phyloP scores from a whole-genome alignment of 2,888 invertebrate species.

The Didymodactylos carnosus region DNA sequence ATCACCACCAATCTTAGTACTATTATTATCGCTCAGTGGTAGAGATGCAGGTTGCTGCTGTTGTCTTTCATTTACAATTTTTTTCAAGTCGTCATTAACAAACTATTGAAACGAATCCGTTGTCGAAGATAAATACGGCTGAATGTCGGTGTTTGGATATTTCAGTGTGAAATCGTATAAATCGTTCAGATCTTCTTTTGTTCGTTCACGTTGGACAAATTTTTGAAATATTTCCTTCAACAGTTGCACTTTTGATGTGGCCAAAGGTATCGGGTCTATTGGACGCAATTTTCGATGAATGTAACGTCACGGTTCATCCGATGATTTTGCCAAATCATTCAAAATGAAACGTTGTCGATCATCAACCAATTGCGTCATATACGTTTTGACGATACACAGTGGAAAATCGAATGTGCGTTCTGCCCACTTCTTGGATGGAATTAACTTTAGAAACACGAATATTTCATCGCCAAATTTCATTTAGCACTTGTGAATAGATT shows the following conservation, averaged over 20 bases:
- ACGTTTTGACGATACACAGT: conserved; percentile 8
- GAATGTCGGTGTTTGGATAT: conserved; percentile 62
- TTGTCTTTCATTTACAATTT: too few relatives aligned
- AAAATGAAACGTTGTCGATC: conserved; percentile 2
- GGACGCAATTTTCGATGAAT: conserved; percentile 1
- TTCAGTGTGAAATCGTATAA: conserved; percentile 58
- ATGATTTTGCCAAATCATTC: too few relatives aligned
- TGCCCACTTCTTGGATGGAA: conserved; percentile 7
- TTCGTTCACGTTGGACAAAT: conserved; percentile 2
- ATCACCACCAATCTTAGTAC: too few relatives aligned
- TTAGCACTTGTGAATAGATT: conserved; percentile 2
- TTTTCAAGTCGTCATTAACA: conserved; percentile 53
- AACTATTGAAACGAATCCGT: conserved; percentile 68
- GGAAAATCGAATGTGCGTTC: conserved; percentile 4
- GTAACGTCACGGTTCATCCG: neutral
- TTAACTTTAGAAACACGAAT: conserved; percentile 2
- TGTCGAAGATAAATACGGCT: conserved; percentile 60
- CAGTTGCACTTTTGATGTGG: neutral
- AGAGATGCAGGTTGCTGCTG: too few relatives aligned
- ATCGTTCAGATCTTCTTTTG: conserved; percentile 49
- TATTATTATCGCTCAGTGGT: too few relatives aligned
- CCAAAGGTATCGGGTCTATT: neutral
- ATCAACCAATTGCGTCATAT: conserved; percentile 7
- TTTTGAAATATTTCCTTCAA: conserved; percentile 3
- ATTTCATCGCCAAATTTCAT: too few relatives aligned